Evolutionary conservation across 2,113 vertebrate species (phyloP).

Genomic region (Rissa tridactyla): DNA sequence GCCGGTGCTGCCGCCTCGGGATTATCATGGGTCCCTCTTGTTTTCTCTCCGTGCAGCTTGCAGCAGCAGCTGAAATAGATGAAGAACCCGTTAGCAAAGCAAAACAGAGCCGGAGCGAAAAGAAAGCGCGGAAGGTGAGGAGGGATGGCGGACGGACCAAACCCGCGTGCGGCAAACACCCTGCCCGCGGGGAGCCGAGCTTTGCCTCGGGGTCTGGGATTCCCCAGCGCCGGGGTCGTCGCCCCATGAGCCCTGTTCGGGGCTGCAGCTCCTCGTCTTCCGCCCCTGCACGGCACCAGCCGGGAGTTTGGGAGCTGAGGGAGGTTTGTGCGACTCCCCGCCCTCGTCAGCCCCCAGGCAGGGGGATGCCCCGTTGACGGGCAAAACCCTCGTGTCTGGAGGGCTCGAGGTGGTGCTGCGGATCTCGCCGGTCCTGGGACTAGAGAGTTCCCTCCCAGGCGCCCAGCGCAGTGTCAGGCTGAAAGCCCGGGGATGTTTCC

Average conservation of each 20-base stretch:
- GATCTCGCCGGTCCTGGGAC: background rate
- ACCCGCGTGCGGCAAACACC: background rate
- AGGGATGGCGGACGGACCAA: background rate
- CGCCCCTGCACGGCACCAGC: fast-evolving
- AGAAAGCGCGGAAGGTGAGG: slow-evolving; percentile 96
- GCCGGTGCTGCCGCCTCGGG: fast-evolving
- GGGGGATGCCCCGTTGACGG: background rate
- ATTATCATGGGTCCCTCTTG: background rate
- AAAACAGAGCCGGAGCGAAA: slow-evolving; percentile 98
- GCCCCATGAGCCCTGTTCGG: fast-evolving
- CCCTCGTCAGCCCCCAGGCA: background rate
- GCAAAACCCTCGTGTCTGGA: background rate
- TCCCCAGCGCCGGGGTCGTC: fast-evolving
- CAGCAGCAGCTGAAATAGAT: slow-evolving; percentile 96
- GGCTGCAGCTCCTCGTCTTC: background rate
- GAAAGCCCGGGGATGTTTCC: fast-evolving
- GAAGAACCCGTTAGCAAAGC: slow-evolving; percentile 99
- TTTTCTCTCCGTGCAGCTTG: slow-evolving; percentile 78
- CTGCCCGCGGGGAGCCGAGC: background rate
- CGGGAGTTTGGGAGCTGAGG: fast-evolving
- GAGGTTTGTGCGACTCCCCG: too few species aligned
- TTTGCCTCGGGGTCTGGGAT: background rate
- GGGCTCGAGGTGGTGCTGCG: fast-evolving
- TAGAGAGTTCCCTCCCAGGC: background rate
- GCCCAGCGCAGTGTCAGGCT: background rate